phyloP scores from a whole-genome alignment of 2,888 invertebrate genomes.

The Ophioninae sp. region DNA sequence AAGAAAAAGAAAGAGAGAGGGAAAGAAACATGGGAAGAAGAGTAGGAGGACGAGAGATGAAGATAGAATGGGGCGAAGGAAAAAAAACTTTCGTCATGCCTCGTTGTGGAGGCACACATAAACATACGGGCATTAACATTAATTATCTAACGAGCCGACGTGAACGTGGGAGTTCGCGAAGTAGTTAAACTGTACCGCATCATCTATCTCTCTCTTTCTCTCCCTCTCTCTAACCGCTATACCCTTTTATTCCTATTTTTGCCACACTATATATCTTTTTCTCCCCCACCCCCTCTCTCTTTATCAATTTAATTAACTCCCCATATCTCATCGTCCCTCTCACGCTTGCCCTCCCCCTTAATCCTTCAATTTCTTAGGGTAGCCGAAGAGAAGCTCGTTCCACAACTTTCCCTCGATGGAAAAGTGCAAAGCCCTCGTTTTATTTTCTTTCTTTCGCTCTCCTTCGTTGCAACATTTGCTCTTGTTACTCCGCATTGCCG shows the following conservation, averaged over 20 bases:
- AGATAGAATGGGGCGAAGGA: no score
- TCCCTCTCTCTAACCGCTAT: neutral
- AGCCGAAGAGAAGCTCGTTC: constrained; percentile 50
- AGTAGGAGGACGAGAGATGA: no score
- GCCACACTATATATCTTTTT: neutral
- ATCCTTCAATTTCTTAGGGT: constrained; percentile 26
- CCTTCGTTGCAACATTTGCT: constrained; percentile 7
- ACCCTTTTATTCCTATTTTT: neutral
- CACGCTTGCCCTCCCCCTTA: neutral
- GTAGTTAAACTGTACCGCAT: constrained; percentile 53
- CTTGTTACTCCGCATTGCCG: constrained; percentile 21
- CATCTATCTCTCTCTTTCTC: constrained; percentile 1
- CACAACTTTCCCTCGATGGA: constrained; percentile 58
- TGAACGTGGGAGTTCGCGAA: constrained; percentile 36
- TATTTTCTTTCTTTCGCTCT: neutral
- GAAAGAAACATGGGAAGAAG: constrained; percentile 1
- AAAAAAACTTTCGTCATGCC: constrained; percentile 53
- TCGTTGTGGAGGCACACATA: constrained; percentile 49
- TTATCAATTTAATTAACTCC: no score
- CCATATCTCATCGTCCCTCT: neutral
- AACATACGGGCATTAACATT: constrained; percentile 55
- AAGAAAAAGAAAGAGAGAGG: neutral
- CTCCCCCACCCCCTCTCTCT: neutral
- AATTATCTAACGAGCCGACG: constrained; percentile 56
- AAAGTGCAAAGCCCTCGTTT: constrained; percentile 51